Base-by-base conservation (phyloP, 1,140 invertebrate genomes). In the Drosophila jambulina region DNA sequence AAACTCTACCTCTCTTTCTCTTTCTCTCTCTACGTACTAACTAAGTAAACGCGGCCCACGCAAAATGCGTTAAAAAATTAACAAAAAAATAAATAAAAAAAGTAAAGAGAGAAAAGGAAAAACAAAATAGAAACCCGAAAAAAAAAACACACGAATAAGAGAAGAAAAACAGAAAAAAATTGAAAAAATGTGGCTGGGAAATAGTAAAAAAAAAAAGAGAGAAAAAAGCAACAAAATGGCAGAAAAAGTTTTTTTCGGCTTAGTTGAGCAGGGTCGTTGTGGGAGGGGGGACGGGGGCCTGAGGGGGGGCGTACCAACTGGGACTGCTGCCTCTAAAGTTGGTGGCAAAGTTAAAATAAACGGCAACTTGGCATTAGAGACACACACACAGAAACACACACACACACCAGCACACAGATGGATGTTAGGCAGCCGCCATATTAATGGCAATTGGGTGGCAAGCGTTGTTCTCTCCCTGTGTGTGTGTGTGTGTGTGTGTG, bases 331-430 rank as follows among this genome's bases (percentile, higher is more conserved):
- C 80, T 87, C 80, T 88, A 87, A 87, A 87, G 84, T 87, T 87
- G 80, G 84, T 79, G 84, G 84, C 80, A 87, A 87, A 87, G 84
- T 87, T 87, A 87, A 88, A 88, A 88, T 88, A 88, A 88, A 88
- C 88, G 82, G 85, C 85, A 88, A 88, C 85, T 88, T 90, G 85
- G 85, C 81, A 88, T 88, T 88, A 88, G 85, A 88, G 85, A 90
- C 82, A 76, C 48, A 83, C 67, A 75, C 65, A 76, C 19, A 68
- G n/a, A 72, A 38, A 77, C 40, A 71, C 42, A 70, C 27, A 68
- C 27, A 53, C 64, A 51, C 32, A 80, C 29, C 10, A 34, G 27
- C 51, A 23, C 48, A 86, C 56, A 83, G 68, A 80, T 69, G 80
- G 68, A 88, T 83, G 83, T 87, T 87, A 87, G 84, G 82, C 80